Conservation (phyloP, 2,113 vertebrate genomes). For the Atrichornis clamosus region DNA sequence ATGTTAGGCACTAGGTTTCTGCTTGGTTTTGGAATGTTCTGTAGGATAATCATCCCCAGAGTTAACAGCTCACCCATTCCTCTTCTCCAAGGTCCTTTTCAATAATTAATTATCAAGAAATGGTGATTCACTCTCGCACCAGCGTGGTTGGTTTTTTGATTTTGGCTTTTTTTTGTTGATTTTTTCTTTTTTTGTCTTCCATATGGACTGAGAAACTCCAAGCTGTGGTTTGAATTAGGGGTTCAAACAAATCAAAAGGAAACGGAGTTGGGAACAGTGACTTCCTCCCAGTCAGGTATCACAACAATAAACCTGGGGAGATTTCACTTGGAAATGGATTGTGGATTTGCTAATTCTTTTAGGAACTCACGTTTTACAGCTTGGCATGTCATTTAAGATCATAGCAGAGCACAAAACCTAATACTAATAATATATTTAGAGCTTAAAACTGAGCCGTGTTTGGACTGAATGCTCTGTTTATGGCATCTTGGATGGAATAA, state of each 20-base stretch:
- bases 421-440: background rate
- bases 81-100: background rate
- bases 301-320: background rate
- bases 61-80: background rate
- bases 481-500: background rate
- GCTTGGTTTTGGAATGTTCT: background rate
- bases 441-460: background rate
- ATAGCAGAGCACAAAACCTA: background rate
- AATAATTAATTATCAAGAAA: background rate
- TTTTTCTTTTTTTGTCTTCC: background rate
- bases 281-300: conserved; percentile 15
- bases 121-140: background rate
- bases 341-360: background rate
- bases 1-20: rapidly evolving
- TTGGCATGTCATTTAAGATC: background rate
- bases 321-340: background rate
- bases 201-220: background rate
- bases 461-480: background rate
- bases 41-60: background rate
- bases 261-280: background rate
- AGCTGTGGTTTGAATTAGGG: conserved; percentile 19
- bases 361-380: background rate
- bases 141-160: background rate
- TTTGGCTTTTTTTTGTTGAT: background rate
- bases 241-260: background rate